Conservation (phyloP, 2,888 invertebrate genomes). For the Heliconius ethilla region DNA sequence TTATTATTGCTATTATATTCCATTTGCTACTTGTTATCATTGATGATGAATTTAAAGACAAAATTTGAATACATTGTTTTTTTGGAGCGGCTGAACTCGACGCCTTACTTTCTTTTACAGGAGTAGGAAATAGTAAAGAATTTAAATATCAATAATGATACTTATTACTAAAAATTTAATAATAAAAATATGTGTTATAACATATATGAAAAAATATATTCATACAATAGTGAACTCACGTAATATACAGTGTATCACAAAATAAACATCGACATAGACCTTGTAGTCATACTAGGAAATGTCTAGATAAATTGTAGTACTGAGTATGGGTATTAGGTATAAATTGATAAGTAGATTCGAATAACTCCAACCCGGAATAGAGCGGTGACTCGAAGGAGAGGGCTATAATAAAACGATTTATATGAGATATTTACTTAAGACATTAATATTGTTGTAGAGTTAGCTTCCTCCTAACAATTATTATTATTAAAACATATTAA, state of each 20-base stretch:
- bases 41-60: neutral
- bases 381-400: slow-evolving; percentile 34
- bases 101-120: neutral
- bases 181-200: no score
- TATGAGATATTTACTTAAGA: slow-evolving; percentile 13
- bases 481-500: neutral
- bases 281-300: slow-evolving; percentile 48
- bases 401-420: slow-evolving; percentile 14
- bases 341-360: slow-evolving; percentile 44
- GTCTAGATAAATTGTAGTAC: slow-evolving; percentile 44
- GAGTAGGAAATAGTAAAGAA: neutral
- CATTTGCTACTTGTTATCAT: neutral
- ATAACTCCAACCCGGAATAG: slow-evolving; percentile 45
- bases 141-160: no score
- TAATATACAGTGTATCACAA: slow-evolving; percentile 35
- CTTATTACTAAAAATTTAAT: no score
- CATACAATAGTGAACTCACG: neutral
- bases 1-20: neutral
- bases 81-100: neutral
- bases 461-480: neutral
- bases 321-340: slow-evolving; percentile 41
- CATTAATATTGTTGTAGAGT: neutral
- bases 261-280: slow-evolving; percentile 47
- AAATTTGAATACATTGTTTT: neutral
- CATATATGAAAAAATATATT: neutral